Conservation (phyloP, 2,113 vertebrate species). For the Myxocyprinus asiaticus region DNA sequence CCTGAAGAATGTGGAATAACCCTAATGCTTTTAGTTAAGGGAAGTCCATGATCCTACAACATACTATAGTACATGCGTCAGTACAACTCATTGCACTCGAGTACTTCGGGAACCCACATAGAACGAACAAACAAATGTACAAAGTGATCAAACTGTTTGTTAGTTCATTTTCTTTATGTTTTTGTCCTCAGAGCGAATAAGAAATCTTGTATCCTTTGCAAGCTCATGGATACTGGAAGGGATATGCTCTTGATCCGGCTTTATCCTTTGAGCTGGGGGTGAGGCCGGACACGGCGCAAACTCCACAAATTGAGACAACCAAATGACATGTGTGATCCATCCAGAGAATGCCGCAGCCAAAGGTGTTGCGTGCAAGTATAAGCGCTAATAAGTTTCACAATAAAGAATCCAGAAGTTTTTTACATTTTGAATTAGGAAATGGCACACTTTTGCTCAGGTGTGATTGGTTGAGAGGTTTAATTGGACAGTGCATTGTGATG, state of each 20-base stretch:
- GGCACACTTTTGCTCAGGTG: no score
- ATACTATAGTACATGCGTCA: no score
- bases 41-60: no score
- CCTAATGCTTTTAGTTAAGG: no score
- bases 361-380: background rate
- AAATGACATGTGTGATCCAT: conserved; percentile 34
- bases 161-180: no score
- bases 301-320: conserved; percentile 53
- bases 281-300: conserved; percentile 12
- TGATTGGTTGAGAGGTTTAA: no score
- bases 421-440: no score
- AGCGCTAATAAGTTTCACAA: background rate
- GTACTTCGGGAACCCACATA: no score
- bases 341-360: background rate
- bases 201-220: background rate
- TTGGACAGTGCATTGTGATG: no score
- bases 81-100: no score
- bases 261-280: conserved; percentile 46
- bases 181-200: background rate
- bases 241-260: conserved; percentile 37
- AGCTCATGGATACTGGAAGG: conserved; percentile 25
- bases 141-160: background rate
- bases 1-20: no score
- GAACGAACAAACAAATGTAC: no score
- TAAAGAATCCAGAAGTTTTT: background rate